Conservation (phyloP, 2,888 invertebrate genomes). For the Phengaris arion region DNA sequence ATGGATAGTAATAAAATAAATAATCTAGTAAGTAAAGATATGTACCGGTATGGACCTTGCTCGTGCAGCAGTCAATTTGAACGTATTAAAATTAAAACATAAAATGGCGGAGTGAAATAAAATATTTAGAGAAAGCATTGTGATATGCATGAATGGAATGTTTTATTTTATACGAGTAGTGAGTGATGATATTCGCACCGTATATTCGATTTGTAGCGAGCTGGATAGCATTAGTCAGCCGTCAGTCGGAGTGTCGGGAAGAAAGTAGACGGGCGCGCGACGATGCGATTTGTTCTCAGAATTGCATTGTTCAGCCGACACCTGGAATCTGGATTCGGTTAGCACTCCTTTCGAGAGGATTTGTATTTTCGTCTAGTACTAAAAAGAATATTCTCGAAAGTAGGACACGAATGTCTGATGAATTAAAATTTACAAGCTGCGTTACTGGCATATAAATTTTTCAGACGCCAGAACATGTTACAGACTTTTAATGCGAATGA, state of each 20-base stretch:
- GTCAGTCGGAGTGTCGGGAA: slow-evolving; percentile 34
- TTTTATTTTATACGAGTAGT: slow-evolving; percentile 28
- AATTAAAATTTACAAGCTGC: slow-evolving; percentile 23
- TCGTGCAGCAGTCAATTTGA: too few species aligned
- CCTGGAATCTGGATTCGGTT: slow-evolving; percentile 72
- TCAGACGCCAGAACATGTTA: neutral
- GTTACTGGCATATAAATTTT: neutral
- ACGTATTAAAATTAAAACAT: too few species aligned
- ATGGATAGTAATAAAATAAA: too few species aligned
- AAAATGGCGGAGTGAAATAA: too few species aligned
- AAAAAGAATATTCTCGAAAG: slow-evolving; percentile 27
- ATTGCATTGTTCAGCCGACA: slow-evolving; percentile 71
- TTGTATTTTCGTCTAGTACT: slow-evolving; percentile 34
- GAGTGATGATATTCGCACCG: slow-evolving; percentile 31
- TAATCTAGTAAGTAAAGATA: too few species aligned
- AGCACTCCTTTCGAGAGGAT: slow-evolving; percentile 43
- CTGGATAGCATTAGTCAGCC: slow-evolving; percentile 34
- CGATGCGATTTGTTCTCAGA: slow-evolving; percentile 64
- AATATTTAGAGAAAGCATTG: slow-evolving; percentile 1
- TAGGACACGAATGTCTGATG: slow-evolving; percentile 27
- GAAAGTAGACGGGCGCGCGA: slow-evolving; percentile 33
- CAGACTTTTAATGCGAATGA: neutral
- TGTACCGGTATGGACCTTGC: too few species aligned
- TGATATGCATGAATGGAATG: slow-evolving; percentile 24
- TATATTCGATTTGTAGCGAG: slow-evolving; percentile 32